A percentile compares a stretch with the other conserved stretches of the same genome.
These are phyloP conservation scores for Aeoliscus strigatus DNA, from an alignment of 2,797 vertebrate genomes.

Conservation along the genomic window DNA sequence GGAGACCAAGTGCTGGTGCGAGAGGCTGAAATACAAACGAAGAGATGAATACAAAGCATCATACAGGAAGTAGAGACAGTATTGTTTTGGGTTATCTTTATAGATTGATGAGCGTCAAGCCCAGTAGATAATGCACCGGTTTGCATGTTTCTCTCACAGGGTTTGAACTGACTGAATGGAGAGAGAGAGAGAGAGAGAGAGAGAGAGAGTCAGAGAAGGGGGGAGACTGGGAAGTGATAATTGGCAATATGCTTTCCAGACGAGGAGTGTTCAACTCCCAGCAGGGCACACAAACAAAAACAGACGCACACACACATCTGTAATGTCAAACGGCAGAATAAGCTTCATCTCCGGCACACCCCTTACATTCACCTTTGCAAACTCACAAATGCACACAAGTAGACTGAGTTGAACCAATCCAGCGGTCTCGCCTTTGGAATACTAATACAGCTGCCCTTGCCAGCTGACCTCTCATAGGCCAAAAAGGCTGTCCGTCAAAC, in stretches of 20 bases:
- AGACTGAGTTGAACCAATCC: conserved; percentile 69
- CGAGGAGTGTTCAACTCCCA: conserved; percentile 61
- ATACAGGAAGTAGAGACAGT: conserved; percentile 22
- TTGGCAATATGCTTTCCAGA: conserved; percentile 76
- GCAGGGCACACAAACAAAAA: conserved; percentile 41
- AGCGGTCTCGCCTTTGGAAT: conserved; percentile 60
- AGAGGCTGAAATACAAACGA: conserved; percentile 37
- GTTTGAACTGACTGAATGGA: conserved; percentile 36
- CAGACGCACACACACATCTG: conserved; percentile 17
- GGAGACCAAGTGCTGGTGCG: conserved; percentile 37
- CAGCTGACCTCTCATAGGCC: conserved; percentile 75
- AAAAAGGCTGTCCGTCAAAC: conserved; percentile 74
- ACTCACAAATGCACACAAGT: conserved; percentile 34
- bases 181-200: conserved; percentile 11
- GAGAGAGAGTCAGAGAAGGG: conserved; percentile 9
- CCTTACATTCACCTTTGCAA: conserved; percentile 13
- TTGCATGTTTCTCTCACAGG: conserved; percentile 44
- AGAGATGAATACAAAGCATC: conserved; percentile 46
- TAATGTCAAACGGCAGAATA: conserved; percentile 41
- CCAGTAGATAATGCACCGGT: conserved; percentile 39
- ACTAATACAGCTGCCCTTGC: conserved; percentile 73
- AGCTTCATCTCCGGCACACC: conserved; percentile 32
- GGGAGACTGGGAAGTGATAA: conserved; percentile 73
- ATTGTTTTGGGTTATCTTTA: conserved; percentile 44
- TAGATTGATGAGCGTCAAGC: conserved; percentile 28